A percentile compares a stretch with the other conserved stretches of the same genome.
phyloP scores from a whole-genome alignment of 2,888 invertebrate genomes.

The Dicyrtoma fusca region DNA sequence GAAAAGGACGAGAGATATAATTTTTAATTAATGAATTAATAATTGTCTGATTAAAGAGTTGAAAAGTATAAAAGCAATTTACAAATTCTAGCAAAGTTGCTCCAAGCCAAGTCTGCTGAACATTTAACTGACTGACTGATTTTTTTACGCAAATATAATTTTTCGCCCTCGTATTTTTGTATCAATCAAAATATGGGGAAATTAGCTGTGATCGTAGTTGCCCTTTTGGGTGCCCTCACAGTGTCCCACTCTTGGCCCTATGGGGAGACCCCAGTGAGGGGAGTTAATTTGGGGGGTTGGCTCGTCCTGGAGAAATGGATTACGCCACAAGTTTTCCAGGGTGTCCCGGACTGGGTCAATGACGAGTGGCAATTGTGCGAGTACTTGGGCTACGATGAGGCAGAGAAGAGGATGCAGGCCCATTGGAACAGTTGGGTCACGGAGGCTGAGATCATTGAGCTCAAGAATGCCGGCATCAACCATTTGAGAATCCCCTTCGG shows the following conservation, averaged over 20 bases:
- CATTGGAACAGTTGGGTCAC: slow-evolving; percentile 56
- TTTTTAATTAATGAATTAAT: too few species aligned
- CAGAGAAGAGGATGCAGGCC: slow-evolving; percentile 37
- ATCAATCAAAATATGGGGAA: neutral
- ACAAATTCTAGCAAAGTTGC: too few species aligned
- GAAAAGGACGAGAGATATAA: too few species aligned
- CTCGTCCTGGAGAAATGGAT: slow-evolving; percentile 54
- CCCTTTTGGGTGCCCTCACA: neutral
- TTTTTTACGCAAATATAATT: too few species aligned
- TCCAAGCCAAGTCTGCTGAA: too few species aligned
- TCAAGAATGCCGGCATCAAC: slow-evolving; percentile 51
- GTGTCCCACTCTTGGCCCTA: slow-evolving; percentile 28
- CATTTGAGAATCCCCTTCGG: slow-evolving; percentile 54
- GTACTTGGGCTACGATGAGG: slow-evolving; percentile 45
- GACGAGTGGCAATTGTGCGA: slow-evolving; percentile 48
- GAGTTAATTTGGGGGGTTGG: slow-evolving; percentile 53
- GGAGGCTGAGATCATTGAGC: slow-evolving; percentile 49
- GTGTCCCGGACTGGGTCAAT: slow-evolving; percentile 43
- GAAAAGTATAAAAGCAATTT: too few species aligned
- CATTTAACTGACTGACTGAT: too few species aligned
- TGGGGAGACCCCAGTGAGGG: slow-evolving; percentile 43
- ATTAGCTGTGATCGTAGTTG: neutral
- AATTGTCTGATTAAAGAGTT: too few species aligned
- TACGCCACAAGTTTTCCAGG: slow-evolving; percentile 36
- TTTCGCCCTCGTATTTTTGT: too few species aligned